These are phyloP conservation scores for Tadarida brasiliensis DNA, from an alignment of 2,797 vertebrate species.

Conservation along the genomic window DNA sequence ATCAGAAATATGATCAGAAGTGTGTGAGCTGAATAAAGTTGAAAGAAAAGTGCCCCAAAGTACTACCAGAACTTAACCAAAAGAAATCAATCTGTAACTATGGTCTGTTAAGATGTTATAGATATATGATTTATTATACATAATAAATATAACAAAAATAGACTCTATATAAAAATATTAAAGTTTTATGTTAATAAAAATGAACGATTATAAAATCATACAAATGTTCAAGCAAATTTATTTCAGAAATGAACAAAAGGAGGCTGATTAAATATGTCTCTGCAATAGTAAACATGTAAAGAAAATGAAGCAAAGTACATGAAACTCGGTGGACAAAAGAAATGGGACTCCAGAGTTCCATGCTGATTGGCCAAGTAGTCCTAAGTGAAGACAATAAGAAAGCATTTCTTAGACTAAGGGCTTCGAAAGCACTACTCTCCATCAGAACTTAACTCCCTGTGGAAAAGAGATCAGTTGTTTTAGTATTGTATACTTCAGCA, in stretches of 20 bases:
- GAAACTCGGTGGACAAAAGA: not conserved
- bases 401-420: not conserved
- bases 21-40: not conserved
- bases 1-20: not conserved
- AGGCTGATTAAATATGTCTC: not conserved
- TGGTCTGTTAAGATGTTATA: not conserved
- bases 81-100: not conserved
- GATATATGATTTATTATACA: not conserved
- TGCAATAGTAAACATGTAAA: not conserved
- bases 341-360: not conserved
- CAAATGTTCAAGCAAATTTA: not conserved
- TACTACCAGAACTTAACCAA: not conserved
- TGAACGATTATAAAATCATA: slow-evolving; percentile 32
- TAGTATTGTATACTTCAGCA: not conserved
- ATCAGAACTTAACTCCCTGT: not conserved
- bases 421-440: not conserved
- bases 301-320: not conserved
- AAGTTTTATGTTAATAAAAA: not conserved
- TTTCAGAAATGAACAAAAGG: slow-evolving; percentile 22
- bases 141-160: not conserved
- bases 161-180: not conserved
- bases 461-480: not conserved
- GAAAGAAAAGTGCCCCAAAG: not conserved
- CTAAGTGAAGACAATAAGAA: not conserved
- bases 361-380: not conserved